Base-by-base conservation (phyloP, 2,113 vertebrate species). In the Delphinus delphis region DNA sequence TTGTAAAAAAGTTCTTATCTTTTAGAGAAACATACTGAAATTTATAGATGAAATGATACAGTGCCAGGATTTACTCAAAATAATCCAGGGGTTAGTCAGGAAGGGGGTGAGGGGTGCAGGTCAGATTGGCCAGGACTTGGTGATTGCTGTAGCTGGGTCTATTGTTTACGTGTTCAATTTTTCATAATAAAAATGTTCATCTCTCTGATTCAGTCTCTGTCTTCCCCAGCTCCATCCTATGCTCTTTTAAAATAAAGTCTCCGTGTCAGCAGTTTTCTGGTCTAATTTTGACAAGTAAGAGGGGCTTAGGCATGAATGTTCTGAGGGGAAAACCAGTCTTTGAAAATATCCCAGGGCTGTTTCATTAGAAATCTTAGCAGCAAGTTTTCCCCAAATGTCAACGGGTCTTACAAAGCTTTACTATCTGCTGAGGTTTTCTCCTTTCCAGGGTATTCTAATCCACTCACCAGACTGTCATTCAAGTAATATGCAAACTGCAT, bases 241-340 rank as follows among this genome's bases (percentile, higher is more conserved):
- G 53, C 65, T 70, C n/a, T 86, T 89, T 63, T 38, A 95, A 60
- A 94, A 82, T 85, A 96, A 82, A 87, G 21, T 50, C 21, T 77
- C 60, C 81, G 88, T 82, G 36, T 77, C 28, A 33, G 9, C 67
- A 81, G 81, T 83, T 91, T 92, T 89, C 67, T 85, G 23, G 31
- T 85, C 92, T 89, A 74, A 88, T 94, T 94, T 95, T 97, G 79
- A 92, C 62, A 81, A 55, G 36, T 41, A 3, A 4, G 73, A 81
- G 44, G 60, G 80, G 28, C 20, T 79, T 18, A 82, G 21, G 53
- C 26, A 63, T 76, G n/a, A 87, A 62, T 17, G 20, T 87, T 68
- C n/a, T 62, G 12, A 77, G 76, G 53, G 38, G 17, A 58, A 70
- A 87, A 60, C 38, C 9, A 63, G 63, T 41, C 74, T 94, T 91